Evolutionary conservation across 2,797 vertebrate genomes (phyloP).

Genomic region (Halcyon badia): DNA sequence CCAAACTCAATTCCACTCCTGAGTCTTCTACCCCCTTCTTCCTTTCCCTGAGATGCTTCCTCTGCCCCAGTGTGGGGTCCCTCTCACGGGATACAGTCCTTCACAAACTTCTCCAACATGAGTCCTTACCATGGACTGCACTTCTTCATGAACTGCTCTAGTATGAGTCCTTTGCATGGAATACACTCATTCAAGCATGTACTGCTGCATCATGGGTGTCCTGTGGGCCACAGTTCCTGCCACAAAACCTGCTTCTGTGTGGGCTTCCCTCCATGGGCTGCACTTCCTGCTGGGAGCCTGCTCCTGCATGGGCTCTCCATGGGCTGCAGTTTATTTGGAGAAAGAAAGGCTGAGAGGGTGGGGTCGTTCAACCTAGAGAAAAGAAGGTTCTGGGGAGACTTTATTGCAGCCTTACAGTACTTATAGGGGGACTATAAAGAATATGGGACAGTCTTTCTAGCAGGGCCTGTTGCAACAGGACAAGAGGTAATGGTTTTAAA

Average conservation of each 20-base stretch:
- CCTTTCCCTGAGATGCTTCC: background rate
- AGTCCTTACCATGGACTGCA: background rate
- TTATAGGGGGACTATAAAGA: background rate
- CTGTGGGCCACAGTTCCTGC: background rate
- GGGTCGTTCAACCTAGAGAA: background rate
- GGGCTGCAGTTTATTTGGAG: background rate
- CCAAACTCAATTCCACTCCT: background rate
- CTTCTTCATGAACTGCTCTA: background rate
- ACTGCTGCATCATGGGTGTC: background rate
- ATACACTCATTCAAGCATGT: background rate
- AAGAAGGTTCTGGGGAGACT: background rate
- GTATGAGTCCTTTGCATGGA: background rate
- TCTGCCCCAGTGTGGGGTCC: fast-evolving
- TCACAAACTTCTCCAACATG: no score
- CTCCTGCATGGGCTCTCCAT: background rate
- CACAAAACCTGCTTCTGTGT: background rate
- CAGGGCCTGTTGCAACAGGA: no score
- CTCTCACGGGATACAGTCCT: background rate
- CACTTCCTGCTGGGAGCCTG: background rate
- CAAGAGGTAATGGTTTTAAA: no score
- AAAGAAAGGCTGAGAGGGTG: background rate
- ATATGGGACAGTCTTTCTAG: background rate
- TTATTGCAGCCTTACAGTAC: background rate
- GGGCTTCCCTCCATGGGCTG: background rate
- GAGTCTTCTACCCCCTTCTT: background rate